Percentiles rank a stretch among this genome's conserved stretches.
Conservation (phyloP, 1,140 invertebrate species). For the Phthorimaea operculella region DNA sequence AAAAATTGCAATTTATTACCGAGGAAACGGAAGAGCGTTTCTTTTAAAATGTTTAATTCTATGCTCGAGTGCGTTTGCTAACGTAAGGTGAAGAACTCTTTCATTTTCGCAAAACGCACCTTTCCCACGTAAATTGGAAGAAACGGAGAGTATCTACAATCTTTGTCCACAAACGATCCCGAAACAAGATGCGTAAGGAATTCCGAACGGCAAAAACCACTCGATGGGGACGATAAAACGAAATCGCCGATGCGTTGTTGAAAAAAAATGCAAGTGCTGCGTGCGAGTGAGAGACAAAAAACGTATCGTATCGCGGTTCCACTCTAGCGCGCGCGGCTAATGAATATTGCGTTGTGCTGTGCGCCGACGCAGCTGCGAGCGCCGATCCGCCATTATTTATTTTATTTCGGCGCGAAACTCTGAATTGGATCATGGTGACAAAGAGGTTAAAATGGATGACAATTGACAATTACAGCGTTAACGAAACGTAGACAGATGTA, state of each 20-base stretch:
- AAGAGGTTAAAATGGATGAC: slow-evolving; percentile 63
- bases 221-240: slow-evolving; percentile 57
- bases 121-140: slow-evolving; percentile 22
- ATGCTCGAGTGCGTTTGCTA: background rate
- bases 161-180: slow-evolving; percentile 31
- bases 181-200: slow-evolving; percentile 44
- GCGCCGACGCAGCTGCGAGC: slow-evolving; percentile 47
- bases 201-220: slow-evolving; percentile 54
- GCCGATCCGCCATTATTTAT: slow-evolving; percentile 57
- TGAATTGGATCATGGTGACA: slow-evolving; percentile 59
- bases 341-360: slow-evolving; percentile 35
- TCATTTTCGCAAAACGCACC: slow-evolving; percentile 7
- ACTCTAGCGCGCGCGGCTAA: slow-evolving; percentile 52
- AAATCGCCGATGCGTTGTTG: slow-evolving; percentile 56
- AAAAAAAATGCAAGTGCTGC: slow-evolving; percentile 51
- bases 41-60: background rate
- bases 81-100: background rate
- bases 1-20: background rate
- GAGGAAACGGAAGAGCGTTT: background rate
- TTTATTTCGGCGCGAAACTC: slow-evolving; percentile 60
- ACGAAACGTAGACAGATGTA: slow-evolving; percentile 57
- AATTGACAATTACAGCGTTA: slow-evolving; percentile 48
- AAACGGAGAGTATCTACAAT: slow-evolving; percentile 26
- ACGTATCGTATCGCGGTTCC: slow-evolving; percentile 55
- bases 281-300: slow-evolving; percentile 58